Evolutionary conservation across 2,113 vertebrate species (phyloP).

Genomic region (Sapajus apella): DNA sequence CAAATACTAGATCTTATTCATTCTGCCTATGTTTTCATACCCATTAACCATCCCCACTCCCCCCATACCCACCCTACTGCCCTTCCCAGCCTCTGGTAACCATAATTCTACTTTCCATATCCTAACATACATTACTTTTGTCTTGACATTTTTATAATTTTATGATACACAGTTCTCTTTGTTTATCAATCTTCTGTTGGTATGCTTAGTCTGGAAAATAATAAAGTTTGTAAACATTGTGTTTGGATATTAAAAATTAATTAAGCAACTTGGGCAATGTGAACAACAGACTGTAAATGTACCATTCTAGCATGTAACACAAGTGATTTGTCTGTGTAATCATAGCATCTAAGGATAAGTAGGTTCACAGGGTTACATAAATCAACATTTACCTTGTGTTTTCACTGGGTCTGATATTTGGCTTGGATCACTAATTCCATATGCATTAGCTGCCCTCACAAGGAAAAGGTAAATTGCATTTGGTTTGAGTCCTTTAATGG

Average conservation of each 20-base stretch:
- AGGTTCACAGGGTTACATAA: background rate
- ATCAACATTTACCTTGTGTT: slow-evolving; percentile 92
- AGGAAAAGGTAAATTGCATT: slow-evolving; percentile 99
- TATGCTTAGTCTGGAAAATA: background rate
- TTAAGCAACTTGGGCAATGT: background rate
- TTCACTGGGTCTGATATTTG: slow-evolving; percentile 98
- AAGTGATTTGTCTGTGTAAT: background rate
- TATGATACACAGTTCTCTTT: background rate
- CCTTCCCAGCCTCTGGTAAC: too few relatives aligned
- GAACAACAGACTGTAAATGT: background rate
- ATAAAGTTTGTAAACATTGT: background rate
- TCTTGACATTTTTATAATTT: background rate
- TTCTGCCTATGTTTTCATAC: too few relatives aligned
- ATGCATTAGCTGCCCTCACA: slow-evolving; percentile 97
- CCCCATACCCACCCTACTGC: too few relatives aligned
- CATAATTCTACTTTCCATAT: too few relatives aligned
- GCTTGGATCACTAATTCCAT: slow-evolving; percentile 98
- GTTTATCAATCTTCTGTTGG: background rate
- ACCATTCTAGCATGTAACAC: background rate
- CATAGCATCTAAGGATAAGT: background rate
- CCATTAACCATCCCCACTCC: too few relatives aligned
- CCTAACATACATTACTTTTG: background rate
- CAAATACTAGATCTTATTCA: too few relatives aligned
- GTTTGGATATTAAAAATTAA: slow-evolving; percentile 18
- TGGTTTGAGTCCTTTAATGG: slow-evolving; percentile 94